Evolutionary conservation across 2,888 invertebrate genomes (phyloP).

Genomic region (Suillia variegata): DNA sequence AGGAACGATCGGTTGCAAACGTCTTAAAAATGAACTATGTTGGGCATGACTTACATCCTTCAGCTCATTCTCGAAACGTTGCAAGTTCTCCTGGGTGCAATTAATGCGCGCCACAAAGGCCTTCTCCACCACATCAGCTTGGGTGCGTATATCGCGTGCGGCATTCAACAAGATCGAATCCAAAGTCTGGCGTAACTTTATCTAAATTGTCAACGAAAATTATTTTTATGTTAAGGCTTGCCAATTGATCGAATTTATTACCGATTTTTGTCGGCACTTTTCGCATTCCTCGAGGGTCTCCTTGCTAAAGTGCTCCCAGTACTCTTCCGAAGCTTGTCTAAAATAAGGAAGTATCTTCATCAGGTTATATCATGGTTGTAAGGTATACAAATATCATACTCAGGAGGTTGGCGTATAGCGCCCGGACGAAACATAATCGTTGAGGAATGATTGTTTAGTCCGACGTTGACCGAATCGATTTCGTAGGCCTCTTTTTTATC

Average conservation of each 20-base stretch:
- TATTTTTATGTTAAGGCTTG: conserved; percentile 38
- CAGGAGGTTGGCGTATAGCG: conserved; percentile 77
- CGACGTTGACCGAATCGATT: conserved; percentile 73
- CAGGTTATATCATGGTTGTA: too few relatives aligned
- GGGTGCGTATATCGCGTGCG: conserved; percentile 79
- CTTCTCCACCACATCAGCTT: conserved; percentile 82
- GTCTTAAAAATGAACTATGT: neutral
- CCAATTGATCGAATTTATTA: too few relatives aligned
- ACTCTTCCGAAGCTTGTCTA: conserved; percentile 81
- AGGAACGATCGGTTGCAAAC: too few relatives aligned
- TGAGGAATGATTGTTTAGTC: conserved; percentile 72
- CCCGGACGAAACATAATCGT: conserved; percentile 81
- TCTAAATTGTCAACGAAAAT: conserved; percentile 27
- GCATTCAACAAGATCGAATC: conserved; percentile 77
- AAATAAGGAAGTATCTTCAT: too few relatives aligned
- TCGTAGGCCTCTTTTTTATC: conserved; percentile 83
- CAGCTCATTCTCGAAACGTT: conserved; percentile 72
- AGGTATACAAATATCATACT: too few relatives aligned
- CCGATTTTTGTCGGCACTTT: conserved; percentile 76
- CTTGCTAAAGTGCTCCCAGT: conserved; percentile 83
- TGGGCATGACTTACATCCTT: conserved; percentile 62
- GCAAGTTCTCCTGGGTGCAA: conserved; percentile 76
- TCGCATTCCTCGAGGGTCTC: conserved; percentile 79
- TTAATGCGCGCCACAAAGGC: conserved; percentile 77
- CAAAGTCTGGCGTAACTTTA: conserved; percentile 69